phyloP scores from a whole-genome alignment of 30 jellyfish, hydroid and myxozoan species.

The Nemopilema nomurai region DNA sequence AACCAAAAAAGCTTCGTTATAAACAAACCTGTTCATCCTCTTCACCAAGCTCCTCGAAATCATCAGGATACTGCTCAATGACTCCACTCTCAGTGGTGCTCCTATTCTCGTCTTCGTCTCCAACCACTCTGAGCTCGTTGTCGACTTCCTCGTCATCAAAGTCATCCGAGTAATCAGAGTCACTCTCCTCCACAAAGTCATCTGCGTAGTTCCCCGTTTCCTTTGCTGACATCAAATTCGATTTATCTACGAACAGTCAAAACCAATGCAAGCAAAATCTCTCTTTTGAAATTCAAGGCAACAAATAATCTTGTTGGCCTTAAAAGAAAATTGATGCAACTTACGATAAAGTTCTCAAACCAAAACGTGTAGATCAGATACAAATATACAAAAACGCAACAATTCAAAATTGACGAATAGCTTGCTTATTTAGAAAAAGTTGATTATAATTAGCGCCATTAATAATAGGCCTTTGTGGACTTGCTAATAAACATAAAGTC shows the following conservation, averaged over 20 bases:
- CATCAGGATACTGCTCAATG: slow-evolving; percentile 61
- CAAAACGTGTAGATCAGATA: no score
- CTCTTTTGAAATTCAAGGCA: no score
- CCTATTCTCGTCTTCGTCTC: slow-evolving; percentile 54
- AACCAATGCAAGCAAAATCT: background rate
- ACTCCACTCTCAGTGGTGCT: slow-evolving; percentile 52
- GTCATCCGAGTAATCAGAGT: slow-evolving; percentile 93
- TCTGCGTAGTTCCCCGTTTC: slow-evolving; percentile 98
- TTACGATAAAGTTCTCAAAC: no score
- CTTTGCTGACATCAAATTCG: slow-evolving; percentile 70
- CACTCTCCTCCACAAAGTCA: slow-evolving; percentile 88
- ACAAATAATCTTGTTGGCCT: no score
- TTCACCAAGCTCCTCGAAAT: slow-evolving; percentile 71
- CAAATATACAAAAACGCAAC: no score
- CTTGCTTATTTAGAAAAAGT: no score
- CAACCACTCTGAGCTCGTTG: slow-evolving; percentile 54
- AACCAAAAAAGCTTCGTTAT: background rate
- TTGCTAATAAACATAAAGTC: no score
- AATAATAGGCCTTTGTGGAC: no score
- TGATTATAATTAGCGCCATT: no score
- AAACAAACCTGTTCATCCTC: slow-evolving; percentile 69
- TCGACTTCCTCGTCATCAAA: slow-evolving; percentile 81
- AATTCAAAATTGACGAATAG: no score
- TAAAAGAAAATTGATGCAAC: no score
- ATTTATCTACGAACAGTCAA: background rate